Evolutionary conservation across 2,888 invertebrate genomes (phyloP).

Genomic region (Thymelicus acteon): DNA sequence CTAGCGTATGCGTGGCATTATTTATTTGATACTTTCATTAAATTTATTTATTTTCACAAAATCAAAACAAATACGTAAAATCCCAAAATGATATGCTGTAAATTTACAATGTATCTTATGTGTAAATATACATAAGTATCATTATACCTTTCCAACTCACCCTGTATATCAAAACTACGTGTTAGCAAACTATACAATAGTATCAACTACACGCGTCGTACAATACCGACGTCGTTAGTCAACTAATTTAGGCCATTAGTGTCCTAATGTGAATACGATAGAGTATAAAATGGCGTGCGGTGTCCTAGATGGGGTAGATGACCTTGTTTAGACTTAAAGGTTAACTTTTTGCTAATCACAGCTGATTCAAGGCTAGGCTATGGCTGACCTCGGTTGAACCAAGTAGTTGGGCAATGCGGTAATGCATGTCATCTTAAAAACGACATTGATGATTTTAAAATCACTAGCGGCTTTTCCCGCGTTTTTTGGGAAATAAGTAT

Average conservation of each 20-base stretch:
- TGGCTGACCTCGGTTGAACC: slow-evolving; percentile 36
- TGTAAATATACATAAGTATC: too few species aligned
- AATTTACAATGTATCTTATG: too few species aligned
- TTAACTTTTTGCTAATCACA: slow-evolving; percentile 38
- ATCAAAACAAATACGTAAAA: too few species aligned
- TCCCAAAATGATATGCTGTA: too few species aligned
- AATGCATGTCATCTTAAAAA: slow-evolving; percentile 2
- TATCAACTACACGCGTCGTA: background rate
- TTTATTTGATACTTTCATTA: too few species aligned
- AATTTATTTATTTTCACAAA: too few species aligned
- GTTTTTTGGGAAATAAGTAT: too few species aligned
- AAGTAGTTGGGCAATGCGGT: background rate
- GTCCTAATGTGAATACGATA: slow-evolving; percentile 20
- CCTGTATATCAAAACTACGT: too few species aligned
- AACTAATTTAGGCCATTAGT: slow-evolving; percentile 27
- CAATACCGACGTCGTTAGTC: background rate
- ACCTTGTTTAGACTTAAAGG: slow-evolving; percentile 40
- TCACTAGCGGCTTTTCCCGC: too few species aligned
- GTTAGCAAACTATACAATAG: background rate
- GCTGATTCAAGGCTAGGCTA: slow-evolving; percentile 29
- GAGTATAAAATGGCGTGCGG: slow-evolving; percentile 30
- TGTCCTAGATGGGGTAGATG: slow-evolving; percentile 18
- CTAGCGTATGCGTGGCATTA: too few species aligned
- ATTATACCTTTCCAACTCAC: too few species aligned
- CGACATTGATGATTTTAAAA: too few species aligned